Evolutionary conservation across 2,797 vertebrate genomes (phyloP).

Genomic region (Sebastes cheni): DNA sequence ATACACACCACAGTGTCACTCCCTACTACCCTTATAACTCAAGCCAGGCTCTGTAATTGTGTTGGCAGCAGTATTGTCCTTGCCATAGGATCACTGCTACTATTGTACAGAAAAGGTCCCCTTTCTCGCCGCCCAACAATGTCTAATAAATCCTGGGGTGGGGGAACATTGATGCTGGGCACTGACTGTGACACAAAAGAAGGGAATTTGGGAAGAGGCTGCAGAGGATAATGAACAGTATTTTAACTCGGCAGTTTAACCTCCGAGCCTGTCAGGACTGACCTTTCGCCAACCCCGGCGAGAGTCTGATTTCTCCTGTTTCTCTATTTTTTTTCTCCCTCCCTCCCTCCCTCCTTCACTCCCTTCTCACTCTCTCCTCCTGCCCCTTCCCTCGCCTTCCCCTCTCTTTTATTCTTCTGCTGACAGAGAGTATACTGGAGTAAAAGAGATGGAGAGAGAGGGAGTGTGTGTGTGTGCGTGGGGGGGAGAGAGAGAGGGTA

Average conservation of each 20-base stretch:
- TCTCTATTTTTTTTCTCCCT: constrained; percentile 54
- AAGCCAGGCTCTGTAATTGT: constrained; percentile 76
- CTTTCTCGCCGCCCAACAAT: constrained; percentile 88
- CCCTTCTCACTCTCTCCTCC: constrained; percentile 60
- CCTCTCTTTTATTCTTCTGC: constrained; percentile 77
- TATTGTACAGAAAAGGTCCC: constrained; percentile 84
- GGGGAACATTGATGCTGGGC: constrained; percentile 91
- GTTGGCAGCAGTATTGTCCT: constrained; percentile 79
- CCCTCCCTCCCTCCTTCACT: constrained; percentile 40
- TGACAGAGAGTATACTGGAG: constrained; percentile 79
- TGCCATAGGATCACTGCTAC: constrained; percentile 83
- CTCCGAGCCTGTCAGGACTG: constrained; percentile 97
- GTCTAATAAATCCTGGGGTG: constrained; percentile 95
- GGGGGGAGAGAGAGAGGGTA: constrained; percentile 33
- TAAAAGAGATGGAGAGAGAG: constrained; percentile 69
- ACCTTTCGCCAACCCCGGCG: constrained; percentile 99
- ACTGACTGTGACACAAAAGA: constrained; percentile 97
- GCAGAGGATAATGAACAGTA: constrained; percentile 98
- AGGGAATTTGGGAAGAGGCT: constrained; percentile 96
- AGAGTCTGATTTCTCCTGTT: constrained; percentile 95
- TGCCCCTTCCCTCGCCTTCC: constrained; percentile 65
- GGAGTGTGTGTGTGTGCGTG: constrained; percentile 35
- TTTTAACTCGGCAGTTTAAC: constrained; percentile 99
- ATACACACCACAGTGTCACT: constrained; percentile 56
- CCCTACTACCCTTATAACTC: constrained; percentile 70